Base-by-base conservation (phyloP, 2,113 vertebrate species). In the Chrysemys picta region DNA sequence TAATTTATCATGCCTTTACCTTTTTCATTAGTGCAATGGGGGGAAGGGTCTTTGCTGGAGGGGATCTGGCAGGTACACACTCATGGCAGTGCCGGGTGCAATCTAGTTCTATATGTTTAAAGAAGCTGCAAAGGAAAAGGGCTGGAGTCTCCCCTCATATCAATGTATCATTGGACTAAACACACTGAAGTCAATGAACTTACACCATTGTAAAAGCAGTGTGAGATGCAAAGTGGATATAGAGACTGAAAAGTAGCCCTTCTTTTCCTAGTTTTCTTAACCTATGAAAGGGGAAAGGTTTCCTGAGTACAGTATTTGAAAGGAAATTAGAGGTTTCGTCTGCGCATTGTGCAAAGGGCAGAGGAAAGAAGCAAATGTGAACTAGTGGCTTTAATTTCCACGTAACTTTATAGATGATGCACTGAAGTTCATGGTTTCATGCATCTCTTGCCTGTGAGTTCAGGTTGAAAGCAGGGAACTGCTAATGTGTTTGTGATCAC, bases 61-160 rank as follows among this genome's bases (percentile, higher is more conserved):
- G 12, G 27, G 25, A 80, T 0, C 5, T 86, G 88, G 19, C 14
- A 80, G 17, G 10, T n/a, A 22, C 13, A 85, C 50, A 52, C 21
- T 22, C 0, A 0, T 0, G 0, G 31, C 65, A 5, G 29, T 38
- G 47, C 52, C 62, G 88, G 22, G 22, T 86, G 82, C 84, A 54
- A 76, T 82, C 31, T n/a, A 54, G 5, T 59, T n/a, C 62, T 69
- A 8, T 11, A 3, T 42, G 8, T 91, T 84, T 80, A 57, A 65
- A 91, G 75, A 88, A 78, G 53, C 65, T 86, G 22, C 27, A 42
- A 10, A 91, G 76, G 29, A 49, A 56, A 84, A 56, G 19, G 35
- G 65, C 9, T 8, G 4, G 1, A 27, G 82, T 69, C 10, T 76
- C 52, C 17, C 76, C 65, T 85, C 49, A 10, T 13, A 49, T 87